Evolutionary conservation across 2,113 vertebrate species (phyloP).

Genomic region (Phaetusa simplex): DNA sequence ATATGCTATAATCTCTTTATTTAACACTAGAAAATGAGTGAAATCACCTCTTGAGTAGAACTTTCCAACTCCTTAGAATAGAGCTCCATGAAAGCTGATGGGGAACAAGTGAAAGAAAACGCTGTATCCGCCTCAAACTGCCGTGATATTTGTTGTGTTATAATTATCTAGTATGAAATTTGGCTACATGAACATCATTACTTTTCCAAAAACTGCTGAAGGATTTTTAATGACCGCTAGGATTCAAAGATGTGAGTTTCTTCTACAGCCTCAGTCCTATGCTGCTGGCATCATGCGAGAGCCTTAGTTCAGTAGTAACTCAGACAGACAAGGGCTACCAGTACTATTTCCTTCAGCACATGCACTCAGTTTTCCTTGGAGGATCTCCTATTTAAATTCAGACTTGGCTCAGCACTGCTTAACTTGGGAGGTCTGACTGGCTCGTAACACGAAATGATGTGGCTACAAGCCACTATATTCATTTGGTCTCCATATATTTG

Average conservation of each 20-base stretch:
- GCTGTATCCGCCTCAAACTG: neutral
- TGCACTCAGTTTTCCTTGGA: conserved; percentile 46
- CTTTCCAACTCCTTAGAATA: neutral
- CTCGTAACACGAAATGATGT: neutral
- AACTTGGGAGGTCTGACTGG: conserved; percentile 44
- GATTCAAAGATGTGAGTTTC: neutral
- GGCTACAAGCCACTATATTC: neutral
- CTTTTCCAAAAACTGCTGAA: neutral
- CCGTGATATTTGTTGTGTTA: neutral
- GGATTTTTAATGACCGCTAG: neutral
- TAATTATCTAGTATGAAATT: neutral
- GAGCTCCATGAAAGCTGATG: neutral
- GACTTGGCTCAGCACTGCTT: conserved; percentile 21
- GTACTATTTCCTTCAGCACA: neutral
- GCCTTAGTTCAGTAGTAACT: conserved; percentile 20
- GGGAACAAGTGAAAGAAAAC: neutral
- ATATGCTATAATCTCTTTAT: neutral
- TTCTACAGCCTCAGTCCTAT: neutral
- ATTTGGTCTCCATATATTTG: conserved; percentile 14
- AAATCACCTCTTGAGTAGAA: neutral
- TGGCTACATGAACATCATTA: neutral
- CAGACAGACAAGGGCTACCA: conserved; percentile 39
- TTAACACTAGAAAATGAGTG: neutral
- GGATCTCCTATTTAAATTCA: conserved; percentile 38
- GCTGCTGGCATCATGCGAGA: neutral